phyloP scores from a whole-genome alignment of 2,888 invertebrate genomes.

The Euplexia lucipara region DNA sequence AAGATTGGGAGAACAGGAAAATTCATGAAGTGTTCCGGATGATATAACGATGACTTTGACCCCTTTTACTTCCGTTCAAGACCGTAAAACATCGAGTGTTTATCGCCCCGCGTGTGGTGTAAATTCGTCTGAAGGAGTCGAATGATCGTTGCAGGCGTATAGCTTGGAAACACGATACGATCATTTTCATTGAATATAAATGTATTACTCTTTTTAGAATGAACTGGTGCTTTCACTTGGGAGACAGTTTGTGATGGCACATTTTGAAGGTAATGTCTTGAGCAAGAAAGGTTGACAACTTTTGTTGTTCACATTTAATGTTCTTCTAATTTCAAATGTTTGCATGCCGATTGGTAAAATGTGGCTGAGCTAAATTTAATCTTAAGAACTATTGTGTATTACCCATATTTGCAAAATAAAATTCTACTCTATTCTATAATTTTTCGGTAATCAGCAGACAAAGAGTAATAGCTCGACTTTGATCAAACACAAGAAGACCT shows the following conservation, averaged over 20 bases:
- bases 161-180: constrained; percentile 9
- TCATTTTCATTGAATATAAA: constrained; percentile 34
- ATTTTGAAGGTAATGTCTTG: too few relatives aligned
- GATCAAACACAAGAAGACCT: too few relatives aligned
- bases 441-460: too few relatives aligned
- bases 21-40: constrained; percentile 52
- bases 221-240: background rate
- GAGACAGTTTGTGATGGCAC: background rate
- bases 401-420: too few relatives aligned
- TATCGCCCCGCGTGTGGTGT: constrained; percentile 38
- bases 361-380: too few relatives aligned
- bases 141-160: constrained; percentile 25
- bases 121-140: constrained; percentile 29
- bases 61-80: constrained; percentile 36
- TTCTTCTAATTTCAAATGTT: too few relatives aligned
- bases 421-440: too few relatives aligned
- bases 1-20: constrained; percentile 36
- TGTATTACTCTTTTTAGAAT: constrained; percentile 2
- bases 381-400: too few relatives aligned
- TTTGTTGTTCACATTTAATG: too few relatives aligned
- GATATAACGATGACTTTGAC: constrained; percentile 59
- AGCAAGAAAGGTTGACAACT: too few relatives aligned
- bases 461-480: too few relatives aligned
- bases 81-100: constrained; percentile 53
- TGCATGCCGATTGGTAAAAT: too few relatives aligned